A percentile compares a stretch with the other conserved stretches of the same genome.
These are phyloP conservation scores for Drosophila punjabiensis DNA, from an alignment of 1,140 invertebrate genomes.

Conservation along the genomic window DNA sequence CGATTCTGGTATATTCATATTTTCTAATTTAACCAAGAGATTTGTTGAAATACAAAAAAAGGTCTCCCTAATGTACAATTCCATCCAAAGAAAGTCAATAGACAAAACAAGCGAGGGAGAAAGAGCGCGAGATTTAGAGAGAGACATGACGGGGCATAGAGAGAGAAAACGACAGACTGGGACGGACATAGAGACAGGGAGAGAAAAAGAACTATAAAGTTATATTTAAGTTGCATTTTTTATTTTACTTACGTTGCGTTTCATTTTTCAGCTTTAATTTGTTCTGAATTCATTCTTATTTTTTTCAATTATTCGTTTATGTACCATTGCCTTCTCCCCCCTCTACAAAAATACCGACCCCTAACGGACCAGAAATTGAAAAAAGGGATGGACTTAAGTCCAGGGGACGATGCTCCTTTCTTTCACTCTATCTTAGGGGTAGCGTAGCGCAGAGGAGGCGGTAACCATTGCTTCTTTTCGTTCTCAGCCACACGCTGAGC, in stretches of 20 bases:
- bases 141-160: background rate
- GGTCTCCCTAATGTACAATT: background rate
- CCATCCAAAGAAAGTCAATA: background rate
- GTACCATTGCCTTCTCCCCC: constrained; percentile 1
- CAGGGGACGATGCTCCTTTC: constrained; percentile 26
- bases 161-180: background rate
- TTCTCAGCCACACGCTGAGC: constrained; percentile 20
- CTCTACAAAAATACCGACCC: constrained; percentile 34
- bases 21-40: background rate
- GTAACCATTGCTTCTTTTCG: constrained; percentile 38
- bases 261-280: constrained; percentile 13
- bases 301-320: constrained; percentile 7
- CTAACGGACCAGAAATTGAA: constrained; percentile 18
- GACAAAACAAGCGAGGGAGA: background rate
- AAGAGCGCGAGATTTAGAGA: background rate
- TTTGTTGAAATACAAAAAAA: background rate
- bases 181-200: background rate
- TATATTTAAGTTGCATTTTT: constrained; percentile 21
- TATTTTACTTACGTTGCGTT: constrained; percentile 20
- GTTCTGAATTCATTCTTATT: constrained; percentile 4
- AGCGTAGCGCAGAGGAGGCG: constrained; percentile 41
- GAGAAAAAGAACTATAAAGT: background rate
- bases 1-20: background rate
- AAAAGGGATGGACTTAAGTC: constrained; percentile 40
- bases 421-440: constrained; percentile 47